Evolutionary conservation across 2,797 vertebrate genomes (phyloP), one percentile per base, ranked within the genome.

Genomic region (Agapornis canus): DNA sequence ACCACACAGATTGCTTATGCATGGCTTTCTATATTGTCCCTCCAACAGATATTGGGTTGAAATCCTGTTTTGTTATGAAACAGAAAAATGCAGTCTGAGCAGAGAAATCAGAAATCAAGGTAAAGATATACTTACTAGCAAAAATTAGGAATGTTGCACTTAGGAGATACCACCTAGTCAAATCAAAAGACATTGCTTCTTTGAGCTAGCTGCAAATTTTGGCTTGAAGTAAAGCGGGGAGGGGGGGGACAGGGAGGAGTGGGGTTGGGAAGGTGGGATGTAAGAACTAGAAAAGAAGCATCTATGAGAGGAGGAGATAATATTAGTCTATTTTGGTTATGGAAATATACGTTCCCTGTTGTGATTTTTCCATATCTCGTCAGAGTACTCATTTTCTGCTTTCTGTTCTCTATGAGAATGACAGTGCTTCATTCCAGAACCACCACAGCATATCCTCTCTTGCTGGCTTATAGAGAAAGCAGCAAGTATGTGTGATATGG

Each of bases 231-330:
- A 54, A 18, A 6, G 3, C 47, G 32, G 13, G 21, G 70, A 47
- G 32, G 7, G 31, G 66, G 35, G 35, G 35, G 35, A 7, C 35
- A 35, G 35, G 35, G 35, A 35, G 35, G 7, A 35, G 35, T 35
- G 35, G 35, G 35, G 35, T 35, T 8, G 35, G 35, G 35, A 35
- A 35, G 35, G 35, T 35, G 63, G 11, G 12, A 19, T 18, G 51
- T 39, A 29, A 1, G 2, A 45, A 70, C 32, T 25, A 1, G 7
- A 4, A 31, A 68, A 59, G 40, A 48, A 4, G 10, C 0, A 3
- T 16, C 10, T 83, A 3, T 52, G 47, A 56, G 18, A 81, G 45
- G 13, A 80, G 15, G 26, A 66, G 39, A 73, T 45, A 82, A 47
- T 78, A 75, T 42, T 48, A 0, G 79, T 65, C 27, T 86, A 3